These are phyloP conservation scores for Phortica variegata DNA, from an alignment of 1,140 invertebrate genomes.

Conservation along the genomic window DNA sequence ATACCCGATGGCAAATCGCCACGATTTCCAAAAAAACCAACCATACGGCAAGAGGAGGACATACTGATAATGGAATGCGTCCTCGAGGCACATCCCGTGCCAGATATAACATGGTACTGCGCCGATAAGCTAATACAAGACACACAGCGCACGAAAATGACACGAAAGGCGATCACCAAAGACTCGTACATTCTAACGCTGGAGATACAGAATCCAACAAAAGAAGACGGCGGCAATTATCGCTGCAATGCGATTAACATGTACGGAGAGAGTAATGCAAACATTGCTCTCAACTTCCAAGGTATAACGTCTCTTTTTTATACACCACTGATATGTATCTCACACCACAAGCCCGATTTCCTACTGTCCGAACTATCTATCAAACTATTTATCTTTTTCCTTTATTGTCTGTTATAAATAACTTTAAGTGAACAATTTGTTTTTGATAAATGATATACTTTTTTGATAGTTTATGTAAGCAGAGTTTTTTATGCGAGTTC, in stretches of 20 bases:
- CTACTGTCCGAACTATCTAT: too few relatives aligned
- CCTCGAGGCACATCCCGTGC: constrained; percentile 90
- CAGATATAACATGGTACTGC: constrained; percentile 95
- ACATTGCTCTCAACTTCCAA: constrained; percentile 99
- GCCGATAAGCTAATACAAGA: constrained; percentile 80
- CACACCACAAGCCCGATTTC: too few relatives aligned
- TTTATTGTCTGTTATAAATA: neutral
- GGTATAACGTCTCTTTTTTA: constrained; percentile 64
- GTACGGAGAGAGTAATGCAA: constrained; percentile 98
- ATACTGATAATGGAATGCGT: constrained; percentile 93
- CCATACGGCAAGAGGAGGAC: constrained; percentile 93
- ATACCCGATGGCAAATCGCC: constrained; percentile 93
- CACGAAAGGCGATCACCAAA: constrained; percentile 79
- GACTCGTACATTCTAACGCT: constrained; percentile 88
- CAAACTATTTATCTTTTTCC: too few relatives aligned
- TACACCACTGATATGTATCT: too few relatives aligned
- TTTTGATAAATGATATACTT: too few relatives aligned
- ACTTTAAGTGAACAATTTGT: too few relatives aligned
- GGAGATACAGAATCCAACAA: constrained; percentile 90
- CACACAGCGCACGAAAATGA: constrained; percentile 82
- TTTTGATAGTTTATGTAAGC: too few relatives aligned
- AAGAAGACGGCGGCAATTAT: constrained; percentile 96
- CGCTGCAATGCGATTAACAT: constrained; percentile 98
- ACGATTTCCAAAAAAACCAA: constrained; percentile 95
- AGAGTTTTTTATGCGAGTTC: too few relatives aligned